Evolutionary conservation across 2,888 invertebrate species (phyloP).

Genomic region (Euplexia lucipara): DNA sequence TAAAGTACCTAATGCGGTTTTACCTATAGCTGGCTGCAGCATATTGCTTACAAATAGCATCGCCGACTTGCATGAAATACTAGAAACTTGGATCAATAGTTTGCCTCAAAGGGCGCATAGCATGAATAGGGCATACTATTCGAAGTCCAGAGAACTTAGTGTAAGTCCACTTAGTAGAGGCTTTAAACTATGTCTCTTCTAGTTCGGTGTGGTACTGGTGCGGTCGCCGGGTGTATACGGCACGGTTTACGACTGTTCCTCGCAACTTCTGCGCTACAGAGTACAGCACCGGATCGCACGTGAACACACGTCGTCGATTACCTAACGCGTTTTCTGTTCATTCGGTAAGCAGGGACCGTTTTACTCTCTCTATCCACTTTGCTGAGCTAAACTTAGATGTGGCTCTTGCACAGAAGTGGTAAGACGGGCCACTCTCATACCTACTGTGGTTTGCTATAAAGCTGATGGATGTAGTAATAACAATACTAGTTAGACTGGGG

Average conservation of each 20-base stretch:
- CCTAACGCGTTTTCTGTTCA: slow-evolving; percentile 66
- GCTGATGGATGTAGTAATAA: slow-evolving; percentile 4
- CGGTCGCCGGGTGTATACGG: slow-evolving; percentile 59
- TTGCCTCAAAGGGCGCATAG: not conserved
- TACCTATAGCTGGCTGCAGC: not conserved
- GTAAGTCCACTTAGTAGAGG: not conserved
- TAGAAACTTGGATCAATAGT: not conserved
- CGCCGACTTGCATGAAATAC: not conserved
- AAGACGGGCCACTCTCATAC: slow-evolving; percentile 7
- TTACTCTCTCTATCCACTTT: slow-evolving; percentile 54
- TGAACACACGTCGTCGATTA: slow-evolving; percentile 67
- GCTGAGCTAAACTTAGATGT: slow-evolving; percentile 49
- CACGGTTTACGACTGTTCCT: slow-evolving; percentile 77
- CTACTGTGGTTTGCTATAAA: slow-evolving; percentile 2
- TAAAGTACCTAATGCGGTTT: not conserved
- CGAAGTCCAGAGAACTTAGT: not conserved
- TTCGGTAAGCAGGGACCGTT: slow-evolving; percentile 50
- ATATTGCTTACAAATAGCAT: slow-evolving; percentile 2
- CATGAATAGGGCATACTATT: not conserved
- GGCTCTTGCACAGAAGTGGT: slow-evolving; percentile 18
- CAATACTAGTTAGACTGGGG: not conserved
- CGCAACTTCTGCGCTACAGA: slow-evolving; percentile 67
- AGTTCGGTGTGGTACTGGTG: slow-evolving; percentile 34
- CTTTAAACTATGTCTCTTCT: slow-evolving; percentile 38
- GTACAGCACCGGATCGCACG: slow-evolving; percentile 60